Evolutionary conservation across 2,888 invertebrate species (phyloP).

Genomic region (Byasa hedistus): DNA sequence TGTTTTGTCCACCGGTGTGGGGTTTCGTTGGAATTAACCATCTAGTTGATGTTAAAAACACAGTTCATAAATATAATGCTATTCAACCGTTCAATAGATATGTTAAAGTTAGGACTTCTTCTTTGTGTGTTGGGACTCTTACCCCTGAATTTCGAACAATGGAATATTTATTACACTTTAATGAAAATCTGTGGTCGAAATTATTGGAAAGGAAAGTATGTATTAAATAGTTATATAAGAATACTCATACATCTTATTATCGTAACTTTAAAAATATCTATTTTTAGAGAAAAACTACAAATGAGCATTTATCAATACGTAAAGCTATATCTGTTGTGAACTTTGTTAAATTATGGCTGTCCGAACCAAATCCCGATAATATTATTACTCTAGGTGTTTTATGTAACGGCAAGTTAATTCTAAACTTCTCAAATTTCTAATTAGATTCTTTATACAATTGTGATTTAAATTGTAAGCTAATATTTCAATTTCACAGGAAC

Average conservation of each 20-base stretch:
- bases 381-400: slow-evolving; percentile 76
- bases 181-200: slow-evolving; percentile 59
- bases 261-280: neutral
- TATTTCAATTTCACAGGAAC: slow-evolving; percentile 55
- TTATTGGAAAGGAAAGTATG: slow-evolving; percentile 60
- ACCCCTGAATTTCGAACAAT: slow-evolving; percentile 76
- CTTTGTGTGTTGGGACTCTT: slow-evolving; percentile 72
- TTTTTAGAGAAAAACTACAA: slow-evolving; percentile 39
- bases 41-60: slow-evolving; percentile 76
- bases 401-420: slow-evolving; percentile 67
- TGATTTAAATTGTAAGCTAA: slow-evolving; percentile 2
- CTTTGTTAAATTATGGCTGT: slow-evolving; percentile 75
- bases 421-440: slow-evolving; percentile 3
- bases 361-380: slow-evolving; percentile 53
- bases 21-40: slow-evolving; percentile 80
- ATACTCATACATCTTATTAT: neutral
- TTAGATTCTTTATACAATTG: neutral
- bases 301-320: slow-evolving; percentile 41
- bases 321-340: slow-evolving; percentile 66
- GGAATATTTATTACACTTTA: slow-evolving; percentile 70
- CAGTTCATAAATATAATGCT: slow-evolving; percentile 74
- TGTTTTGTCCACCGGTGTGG: slow-evolving; percentile 83
- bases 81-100: slow-evolving; percentile 76
- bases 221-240: slow-evolving; percentile 5
- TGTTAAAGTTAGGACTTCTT: slow-evolving; percentile 68